These are phyloP conservation scores for Diglossa brunneiventris DNA, from an alignment of 2,113 vertebrate genomes.

Conservation along the genomic window DNA sequence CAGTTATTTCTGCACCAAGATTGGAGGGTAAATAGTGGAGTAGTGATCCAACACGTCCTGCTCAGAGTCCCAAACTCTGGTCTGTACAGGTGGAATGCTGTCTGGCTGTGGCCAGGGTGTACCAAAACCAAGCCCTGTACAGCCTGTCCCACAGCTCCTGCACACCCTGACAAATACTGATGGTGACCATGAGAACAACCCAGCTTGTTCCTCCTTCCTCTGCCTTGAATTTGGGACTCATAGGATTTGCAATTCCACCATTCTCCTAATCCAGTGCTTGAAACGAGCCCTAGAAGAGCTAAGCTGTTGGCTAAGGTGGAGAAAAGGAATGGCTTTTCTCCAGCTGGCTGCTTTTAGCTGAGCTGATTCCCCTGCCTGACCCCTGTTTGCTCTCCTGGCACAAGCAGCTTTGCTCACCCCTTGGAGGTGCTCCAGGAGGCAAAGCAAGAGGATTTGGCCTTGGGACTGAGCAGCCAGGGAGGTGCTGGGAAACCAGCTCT, in stretches of 20 bases:
- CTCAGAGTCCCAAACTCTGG: background rate
- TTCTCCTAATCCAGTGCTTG: background rate
- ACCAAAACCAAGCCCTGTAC: background rate
- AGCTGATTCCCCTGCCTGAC: background rate
- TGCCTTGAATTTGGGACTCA: background rate
- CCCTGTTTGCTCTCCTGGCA: background rate
- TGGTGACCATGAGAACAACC: background rate
- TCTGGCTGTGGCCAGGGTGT: background rate
- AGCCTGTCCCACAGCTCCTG: background rate
- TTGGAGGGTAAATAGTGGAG: background rate
- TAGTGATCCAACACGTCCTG: background rate
- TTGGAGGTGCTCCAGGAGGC: background rate
- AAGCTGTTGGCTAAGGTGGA: background rate
- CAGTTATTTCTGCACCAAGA: background rate
- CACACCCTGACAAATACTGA: background rate
- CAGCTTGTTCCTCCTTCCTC: background rate
- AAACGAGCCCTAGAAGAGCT: background rate
- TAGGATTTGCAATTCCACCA: background rate
- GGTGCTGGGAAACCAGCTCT: background rate
- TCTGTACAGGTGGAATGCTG: background rate
- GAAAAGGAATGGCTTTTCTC: constrained; percentile 15
- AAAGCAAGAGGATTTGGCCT: background rate
- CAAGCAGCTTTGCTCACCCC: background rate
- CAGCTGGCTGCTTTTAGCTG: background rate
- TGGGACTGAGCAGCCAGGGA: background rate